Evolutionary conservation across 92 coral and sea anemone species (phyloP), one percentile per base, ranked within the genome.

Genomic region (Parazoanthus atlanticus): DNA sequence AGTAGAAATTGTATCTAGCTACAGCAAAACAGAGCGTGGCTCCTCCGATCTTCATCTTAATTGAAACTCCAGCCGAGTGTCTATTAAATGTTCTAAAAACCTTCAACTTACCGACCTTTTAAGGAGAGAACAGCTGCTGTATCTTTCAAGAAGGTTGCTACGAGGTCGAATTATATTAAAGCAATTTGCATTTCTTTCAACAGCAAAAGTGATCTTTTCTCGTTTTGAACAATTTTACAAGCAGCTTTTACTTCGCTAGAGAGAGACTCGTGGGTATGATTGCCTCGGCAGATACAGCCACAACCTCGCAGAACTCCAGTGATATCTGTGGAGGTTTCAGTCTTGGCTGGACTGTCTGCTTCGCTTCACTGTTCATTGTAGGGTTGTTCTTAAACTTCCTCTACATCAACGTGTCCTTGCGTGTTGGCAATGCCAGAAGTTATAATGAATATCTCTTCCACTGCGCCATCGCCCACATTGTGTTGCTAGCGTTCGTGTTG

Each of bases 361-460:
- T 78, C 32, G 56, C 81, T 5, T 43, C 61, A 9, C 56, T 78
- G 81, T 43, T 78, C 21, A 29, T 78, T 36, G 81, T 78, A 5
- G 81, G 81, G 61, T 28, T 78, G 29, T 38, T 78, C 23, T 29
- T 78, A 12, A 78, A 78, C 19, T 47, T 7, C 31, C 58, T 78
- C 81, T 78, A 78, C 33, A 41, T 78, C 31, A 78, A 28, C 19
- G 81, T 40, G 58, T 78, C 81, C 21, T 43, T 43, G 61, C 81
- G 81, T 43, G 81, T 46, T 6, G 81, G 81, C 19, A 78, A 43
- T 46, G 65, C 81, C 19, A 78, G 23, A 40, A 78, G 81, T 9
- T 78, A 78, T 78, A 78, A 78, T 23, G 32, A 43, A 78, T 78
- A 78, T 47, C 34, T 78, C 61, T 43, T 78, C 34, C 52, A 78